Evolutionary conservation across 2,113 vertebrate species (phyloP), one percentile per base, ranked within the genome.

Genomic region (Tyto alba): DNA sequence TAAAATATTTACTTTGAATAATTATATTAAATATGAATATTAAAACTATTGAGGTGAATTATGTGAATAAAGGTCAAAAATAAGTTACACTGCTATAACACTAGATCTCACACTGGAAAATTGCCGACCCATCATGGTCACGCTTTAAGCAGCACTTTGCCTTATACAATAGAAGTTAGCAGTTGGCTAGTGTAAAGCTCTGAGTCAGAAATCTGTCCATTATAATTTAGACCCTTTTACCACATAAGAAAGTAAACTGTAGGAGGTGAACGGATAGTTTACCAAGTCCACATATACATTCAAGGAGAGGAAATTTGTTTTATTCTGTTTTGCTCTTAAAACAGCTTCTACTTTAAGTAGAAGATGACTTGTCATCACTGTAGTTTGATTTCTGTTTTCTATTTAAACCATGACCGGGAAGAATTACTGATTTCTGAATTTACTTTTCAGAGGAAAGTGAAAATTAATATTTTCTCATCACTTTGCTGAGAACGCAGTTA

Each of bases 1-100:
- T 89, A 89, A 88, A 94, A 68, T 86, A 74, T 76, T 96, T 90
- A 69, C 48, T 93, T 81, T 91, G 84, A 93, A 92, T 84, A 87
- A 92, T 76, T 92, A 11, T 55, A 41, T 93, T 92, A 89, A 92
- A 66, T 75, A 81, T 30, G 7, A 84, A 10, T 83, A 92, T 92
- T 89, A 85, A 76, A 90, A 78, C 45, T 78, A 41, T 47, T 79
- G 92, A 87, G 62, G 69, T 59, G 23, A 79, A 68, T 76, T 76
- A 62, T 57, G 56, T 57, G 88, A 91, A 89, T 53, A 93, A 87
- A 50, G n/a, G 48, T 68, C 60, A 26, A 81, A 90, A 95, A 88
- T 73, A 32, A 10, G n/a, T 86, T 68, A 45, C 13, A 6, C 10
- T 86, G 30, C 41, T 62, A 18, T 69, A 77, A 72, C 7, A 23